Percentiles rank a stretch among this genome's conserved stretches.
Conservation (phyloP, 2,797 vertebrate species). For the Apodemus agrarius region DNA sequence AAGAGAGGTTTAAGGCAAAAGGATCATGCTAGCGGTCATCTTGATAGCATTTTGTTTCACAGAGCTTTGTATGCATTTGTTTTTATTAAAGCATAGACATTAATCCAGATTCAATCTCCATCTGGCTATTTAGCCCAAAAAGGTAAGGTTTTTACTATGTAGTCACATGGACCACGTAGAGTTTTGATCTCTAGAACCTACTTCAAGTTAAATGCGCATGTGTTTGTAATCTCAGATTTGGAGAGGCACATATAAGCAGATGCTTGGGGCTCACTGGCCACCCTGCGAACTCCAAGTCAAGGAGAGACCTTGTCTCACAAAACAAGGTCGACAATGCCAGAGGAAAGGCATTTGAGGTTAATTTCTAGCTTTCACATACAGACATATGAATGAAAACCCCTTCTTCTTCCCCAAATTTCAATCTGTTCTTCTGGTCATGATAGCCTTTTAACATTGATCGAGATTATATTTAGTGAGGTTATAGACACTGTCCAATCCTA, state of each 20-base stretch:
- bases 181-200: neutral
- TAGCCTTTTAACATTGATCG: neutral
- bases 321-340: neutral
- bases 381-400: neutral
- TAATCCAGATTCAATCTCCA: neutral
- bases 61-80: slow-evolving; percentile 7
- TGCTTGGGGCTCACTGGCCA: neutral
- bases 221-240: neutral
- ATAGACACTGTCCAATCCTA: neutral
- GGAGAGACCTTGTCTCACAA: neutral
- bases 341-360: neutral
- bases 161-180: neutral
- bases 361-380: neutral
- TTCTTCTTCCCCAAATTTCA: neutral
- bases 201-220: neutral
- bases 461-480: neutral
- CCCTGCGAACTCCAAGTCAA: neutral
- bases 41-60: slow-evolving; percentile 40
- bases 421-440: neutral
- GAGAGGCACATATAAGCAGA: neutral
- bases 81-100: slow-evolving; percentile 17
- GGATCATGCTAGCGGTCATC: neutral
- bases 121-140: neutral
- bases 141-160: neutral
- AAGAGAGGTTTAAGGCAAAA: slow-evolving; percentile 9